Base-by-base conservation (phyloP, 1,140 invertebrate genomes). In the Sminthurides bifidus region DNA sequence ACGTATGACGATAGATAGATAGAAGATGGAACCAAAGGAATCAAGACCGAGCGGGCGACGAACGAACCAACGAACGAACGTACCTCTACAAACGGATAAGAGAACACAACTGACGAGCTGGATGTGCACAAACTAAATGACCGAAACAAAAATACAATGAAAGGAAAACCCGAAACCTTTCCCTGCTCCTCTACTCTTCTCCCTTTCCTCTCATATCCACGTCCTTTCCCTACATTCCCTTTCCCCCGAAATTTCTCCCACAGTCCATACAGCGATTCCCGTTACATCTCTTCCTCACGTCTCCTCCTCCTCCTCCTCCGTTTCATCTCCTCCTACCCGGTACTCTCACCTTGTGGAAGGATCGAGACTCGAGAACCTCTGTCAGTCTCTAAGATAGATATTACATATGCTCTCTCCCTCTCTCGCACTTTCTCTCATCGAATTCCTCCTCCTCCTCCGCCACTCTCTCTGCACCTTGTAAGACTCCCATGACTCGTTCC, bases 51-150 rank as follows among this genome's bases (percentile, higher is more conserved):
- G 57, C 46, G 45, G 38, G 51, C 52, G 52, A 58, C 51, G 43
- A 54, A 54, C 44, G 51, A 59, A 59, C 52, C 52, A 46, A 58
- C 51, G 43, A 54, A 54, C 44, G 51, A 59, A 59, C 52, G 50
- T 43, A 52, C 54, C 55, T 60, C 58, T 63, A 60, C 52, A 60
- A 60, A 63, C 58, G 52, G 62, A 60, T 53, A 59, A 60, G 54
- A 54, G 58, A 63, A 58, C 58, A 59, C 54, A 63, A 60, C 61
- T 58, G 54, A 63, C 51, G 57, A 62, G 60, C 44, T 55, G 56
- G 54, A 56, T 59, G 61, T 63, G 54, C 61, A 63, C 54, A 43
- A 63, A 60, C 61, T 60, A 63, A 63, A 63, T 63, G 57, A 63
- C 48, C 54, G 52, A 58, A 55, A 61, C 40, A 52, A 58, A 62